phyloP scores from a whole-genome alignment of 2,888 invertebrate genomes.

The Achlya flavicornis region DNA sequence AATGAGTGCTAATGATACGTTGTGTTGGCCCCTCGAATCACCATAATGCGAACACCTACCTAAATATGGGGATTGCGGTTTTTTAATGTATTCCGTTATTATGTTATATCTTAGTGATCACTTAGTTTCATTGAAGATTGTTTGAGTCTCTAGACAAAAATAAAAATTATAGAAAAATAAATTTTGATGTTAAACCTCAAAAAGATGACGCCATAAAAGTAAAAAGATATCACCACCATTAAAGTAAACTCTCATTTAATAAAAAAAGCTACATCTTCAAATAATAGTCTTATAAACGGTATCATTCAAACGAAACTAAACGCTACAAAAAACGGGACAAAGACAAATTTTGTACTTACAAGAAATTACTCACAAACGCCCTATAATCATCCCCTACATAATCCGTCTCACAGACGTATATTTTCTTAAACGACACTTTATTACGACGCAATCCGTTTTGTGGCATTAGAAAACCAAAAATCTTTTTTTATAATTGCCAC shows the following conservation, averaged over 20 bases:
- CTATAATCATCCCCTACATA: conserved; percentile 57
- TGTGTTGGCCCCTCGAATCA: conserved; percentile 9
- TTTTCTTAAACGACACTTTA: conserved; percentile 82
- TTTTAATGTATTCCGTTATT: too few species aligned
- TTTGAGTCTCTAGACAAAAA: too few species aligned
- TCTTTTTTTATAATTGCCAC: conserved; percentile 61
- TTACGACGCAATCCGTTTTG: conserved; percentile 77
- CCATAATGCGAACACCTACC: conserved; percentile 15
- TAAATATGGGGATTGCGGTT: background rate
- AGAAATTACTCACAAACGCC: conserved; percentile 53
- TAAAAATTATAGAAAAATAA: too few species aligned
- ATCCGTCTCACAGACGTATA: conserved; percentile 61
- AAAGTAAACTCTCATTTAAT: conserved; percentile 9
- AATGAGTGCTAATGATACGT: conserved; percentile 24
- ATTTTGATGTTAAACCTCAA: too few species aligned
- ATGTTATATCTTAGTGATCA: too few species aligned
- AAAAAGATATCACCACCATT: background rate
- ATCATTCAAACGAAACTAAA: conserved; percentile 27
- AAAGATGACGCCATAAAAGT: too few species aligned
- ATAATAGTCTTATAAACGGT: conserved; percentile 40
- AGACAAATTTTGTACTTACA: conserved; percentile 41
- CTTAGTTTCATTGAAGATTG: too few species aligned
- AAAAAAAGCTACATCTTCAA: conserved; percentile 17
- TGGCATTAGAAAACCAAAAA: conserved; percentile 73
- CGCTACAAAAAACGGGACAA: conserved; percentile 40